Base-by-base conservation (phyloP, 1,140 invertebrate genomes). In the Stegodyphus mimosarum region DNA sequence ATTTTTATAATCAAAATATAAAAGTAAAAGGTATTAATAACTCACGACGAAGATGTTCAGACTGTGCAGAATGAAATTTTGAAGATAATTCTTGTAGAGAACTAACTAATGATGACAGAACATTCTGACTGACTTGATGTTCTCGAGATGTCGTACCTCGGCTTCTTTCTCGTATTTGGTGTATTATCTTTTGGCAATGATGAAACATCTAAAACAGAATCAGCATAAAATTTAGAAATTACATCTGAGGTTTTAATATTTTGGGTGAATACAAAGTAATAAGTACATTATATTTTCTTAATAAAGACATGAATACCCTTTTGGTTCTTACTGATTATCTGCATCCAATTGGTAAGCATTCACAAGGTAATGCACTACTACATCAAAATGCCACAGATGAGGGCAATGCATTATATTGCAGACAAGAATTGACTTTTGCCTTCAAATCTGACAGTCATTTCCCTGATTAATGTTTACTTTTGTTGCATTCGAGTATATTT, bases 21-120 rank as follows among this genome's bases (percentile, higher is more conserved):
- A 33, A 33, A 33, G 33, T 33, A 33, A 33, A 33, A 33, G 33
- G 3, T 33, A 33, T 33, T 33, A 33, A 33, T 33, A 52, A 89
- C 88, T 90, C 89, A 92, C 92, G 90, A 91, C 94, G 93, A 84
- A 98, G 91, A 90, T 98, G 98, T 88, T 93, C 93, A 88, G 95
- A 96, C 90, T 98, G 97, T 51, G 94, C 94, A 76, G 93, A 92
- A 88, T 96, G 92, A 89, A 97, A 98, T 74, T 93, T 93, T 10
- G 93, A 90, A 7, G 96, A 96, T 64, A 97, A 90, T 74, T 98
- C 96, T 91, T 98, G 96, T 15, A 98, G 90, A 17, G 93, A 93
- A 6, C 94, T 92, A 0, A 96, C 95, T 78, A 97, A 91, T 67
- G 95, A 95, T 85, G 94, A 92, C 6, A 96, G 93, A 17, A 97